phyloP scores from a whole-genome alignment of 2,113 vertebrate genomes.

The Verasper variegatus region DNA sequence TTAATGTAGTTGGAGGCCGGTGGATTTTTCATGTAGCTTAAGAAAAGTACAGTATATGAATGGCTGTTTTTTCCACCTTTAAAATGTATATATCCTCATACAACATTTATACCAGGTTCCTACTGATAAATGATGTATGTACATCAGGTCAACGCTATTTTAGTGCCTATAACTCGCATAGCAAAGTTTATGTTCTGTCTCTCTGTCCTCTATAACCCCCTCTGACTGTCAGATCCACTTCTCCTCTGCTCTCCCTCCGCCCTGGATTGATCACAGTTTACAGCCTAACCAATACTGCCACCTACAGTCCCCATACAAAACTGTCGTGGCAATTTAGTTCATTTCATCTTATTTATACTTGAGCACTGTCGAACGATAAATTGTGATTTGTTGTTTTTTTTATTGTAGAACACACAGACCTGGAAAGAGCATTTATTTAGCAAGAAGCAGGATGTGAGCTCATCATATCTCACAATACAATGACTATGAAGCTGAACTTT shows the following conservation, averaged over 20 bases:
- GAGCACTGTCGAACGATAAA: background rate
- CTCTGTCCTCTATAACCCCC: background rate
- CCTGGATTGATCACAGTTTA: background rate
- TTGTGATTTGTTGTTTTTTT: background rate
- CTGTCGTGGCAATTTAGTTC: background rate
- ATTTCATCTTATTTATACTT: background rate
- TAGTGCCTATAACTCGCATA: background rate
- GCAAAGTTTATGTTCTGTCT: background rate
- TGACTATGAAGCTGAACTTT: too few relatives aligned
- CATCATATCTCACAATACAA: too few relatives aligned
- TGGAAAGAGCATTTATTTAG: too few relatives aligned
- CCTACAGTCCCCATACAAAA: conserved; percentile 61
- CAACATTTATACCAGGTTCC: background rate
- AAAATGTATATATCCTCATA: background rate
- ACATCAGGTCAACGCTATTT: background rate
- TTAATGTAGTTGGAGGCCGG: too few relatives aligned
- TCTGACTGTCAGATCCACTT: too few relatives aligned
- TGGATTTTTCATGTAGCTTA: background rate
- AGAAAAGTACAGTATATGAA: background rate
- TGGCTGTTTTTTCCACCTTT: background rate
- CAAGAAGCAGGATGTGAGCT: too few relatives aligned
- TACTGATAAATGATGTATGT: background rate
- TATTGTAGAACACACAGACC: background rate
- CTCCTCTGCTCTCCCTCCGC: background rate
- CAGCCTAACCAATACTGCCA: conserved; percentile 69